Evolutionary conservation across 2,888 invertebrate genomes (phyloP), one percentile per base, ranked within the genome.

Genomic region (Dolichopus griseipennis): DNA sequence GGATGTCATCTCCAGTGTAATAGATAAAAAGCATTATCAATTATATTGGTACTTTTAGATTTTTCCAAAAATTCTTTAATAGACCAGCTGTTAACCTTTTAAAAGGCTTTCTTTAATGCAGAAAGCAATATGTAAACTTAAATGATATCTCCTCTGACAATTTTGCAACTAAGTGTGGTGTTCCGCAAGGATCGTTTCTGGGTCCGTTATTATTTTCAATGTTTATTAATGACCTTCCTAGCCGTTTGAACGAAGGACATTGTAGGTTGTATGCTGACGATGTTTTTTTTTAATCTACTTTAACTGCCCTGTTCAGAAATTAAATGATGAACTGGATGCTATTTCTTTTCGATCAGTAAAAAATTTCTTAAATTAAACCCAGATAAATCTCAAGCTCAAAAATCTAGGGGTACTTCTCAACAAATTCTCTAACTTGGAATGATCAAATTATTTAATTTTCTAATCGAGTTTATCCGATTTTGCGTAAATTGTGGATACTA

Each of bases 341-440:
- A 12, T 52, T 18, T 5, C 52, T 52, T 52, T 52, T 12, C 15
- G 52, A 15, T 7, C 52, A 4, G 15, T 9, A 18, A 15, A 18
- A 4, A 52, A 52, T 12, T 7, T 7, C 6, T 52, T 52, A 18
- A 52, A 52, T 18, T 52, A 4, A 52, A 52, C 15, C 12, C 15
- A 4, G 6, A 3, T 52, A 52, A 52, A 52, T 52, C 52, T 5
- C 12, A 52, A 52, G 4, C 52, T 61, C 22, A 69, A 69, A 68
- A 67, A 67, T 67, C 67, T 67, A 67, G 69, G 69, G 88, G 88
- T 88, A 88, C 88, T 88, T 89, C 88, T 88, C 88, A 89, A 89
- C 5, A 7, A 34, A 9, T 34, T 7, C 34, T 7, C 9, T 34
- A 5, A 34, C 34, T 34, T 34, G 34, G 34, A 5, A 34, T 34